Conservation (phyloP, 2,797 vertebrate genomes). For the Enteromius thamalakanensis region DNA sequence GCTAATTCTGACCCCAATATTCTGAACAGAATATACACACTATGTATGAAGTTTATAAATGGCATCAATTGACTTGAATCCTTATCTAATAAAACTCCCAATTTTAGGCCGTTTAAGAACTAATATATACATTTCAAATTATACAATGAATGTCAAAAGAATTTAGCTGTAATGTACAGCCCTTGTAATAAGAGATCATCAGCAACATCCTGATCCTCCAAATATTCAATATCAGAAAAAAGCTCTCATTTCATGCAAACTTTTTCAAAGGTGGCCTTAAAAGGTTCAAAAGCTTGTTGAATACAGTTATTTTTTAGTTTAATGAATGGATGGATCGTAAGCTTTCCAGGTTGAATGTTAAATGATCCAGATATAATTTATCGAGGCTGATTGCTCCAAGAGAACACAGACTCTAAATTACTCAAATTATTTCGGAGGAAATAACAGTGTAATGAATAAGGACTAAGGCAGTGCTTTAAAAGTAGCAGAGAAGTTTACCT, state of each 20-base stretch:
- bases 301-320: not conserved
- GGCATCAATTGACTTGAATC: not conserved
- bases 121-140: not conserved
- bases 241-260: no score
- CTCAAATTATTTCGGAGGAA: constrained; percentile 14
- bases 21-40: not conserved
- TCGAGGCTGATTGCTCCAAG: constrained; percentile 10
- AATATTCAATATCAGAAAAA: not conserved
- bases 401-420: constrained; percentile 15
- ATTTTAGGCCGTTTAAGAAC: not conserved
- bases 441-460: constrained; percentile 17
- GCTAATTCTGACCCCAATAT: no score
- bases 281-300: not conserved
- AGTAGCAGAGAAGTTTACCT: constrained; percentile 10
- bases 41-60: not conserved
- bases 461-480: constrained; percentile 11
- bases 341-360: not conserved
- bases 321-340: not conserved
- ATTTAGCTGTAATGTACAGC: not conserved
- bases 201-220: not conserved
- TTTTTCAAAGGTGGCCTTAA: not conserved
- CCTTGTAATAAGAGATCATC: not conserved
- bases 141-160: not conserved
- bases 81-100: not conserved
- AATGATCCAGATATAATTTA: constrained; percentile 2